Conservation (phyloP, 2,797 vertebrate genomes). For the Cheracebus regulus region DNA sequence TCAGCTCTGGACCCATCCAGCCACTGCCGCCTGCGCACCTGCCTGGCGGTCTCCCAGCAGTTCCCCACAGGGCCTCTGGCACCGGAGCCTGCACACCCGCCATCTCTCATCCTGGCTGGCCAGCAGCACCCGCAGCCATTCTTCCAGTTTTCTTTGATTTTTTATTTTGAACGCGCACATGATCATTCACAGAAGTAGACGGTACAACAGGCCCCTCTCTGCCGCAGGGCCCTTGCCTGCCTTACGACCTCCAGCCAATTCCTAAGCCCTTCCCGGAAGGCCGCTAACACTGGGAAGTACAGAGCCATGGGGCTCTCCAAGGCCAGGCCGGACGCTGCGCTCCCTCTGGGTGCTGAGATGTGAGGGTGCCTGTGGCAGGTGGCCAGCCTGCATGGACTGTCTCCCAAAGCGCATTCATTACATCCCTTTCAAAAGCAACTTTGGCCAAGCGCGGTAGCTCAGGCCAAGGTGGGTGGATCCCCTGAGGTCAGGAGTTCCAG, state of each 20-base stretch:
- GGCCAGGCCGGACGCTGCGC: fast-evolving
- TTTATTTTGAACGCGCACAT: not conserved
- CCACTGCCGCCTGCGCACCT: fast-evolving
- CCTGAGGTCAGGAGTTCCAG: no score
- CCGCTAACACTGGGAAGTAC: fast-evolving
- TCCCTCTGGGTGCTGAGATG: fast-evolving
- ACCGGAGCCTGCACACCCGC: fast-evolving
- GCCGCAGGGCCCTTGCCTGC: fast-evolving
- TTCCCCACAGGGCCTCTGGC: fast-evolving
- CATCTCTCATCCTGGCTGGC: not conserved
- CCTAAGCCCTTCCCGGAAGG: fast-evolving
- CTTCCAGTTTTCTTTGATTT: no score
- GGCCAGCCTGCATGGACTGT: not conserved
- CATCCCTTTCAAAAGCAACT: not conserved
- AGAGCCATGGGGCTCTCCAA: fast-evolving
- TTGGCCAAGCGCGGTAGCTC: no score
- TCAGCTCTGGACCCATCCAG: no score
- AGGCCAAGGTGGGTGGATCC: no score
- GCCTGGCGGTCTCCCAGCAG: fast-evolving
- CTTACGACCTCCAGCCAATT: no score
- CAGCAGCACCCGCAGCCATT: fast-evolving
- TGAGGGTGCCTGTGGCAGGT: fast-evolving
- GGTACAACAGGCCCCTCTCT: fast-evolving
- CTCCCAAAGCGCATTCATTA: no score
- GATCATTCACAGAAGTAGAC: fast-evolving